Evolutionary conservation across 1,140 invertebrate genomes (phyloP).

Genomic region (Cotesia vestalis): DNA sequence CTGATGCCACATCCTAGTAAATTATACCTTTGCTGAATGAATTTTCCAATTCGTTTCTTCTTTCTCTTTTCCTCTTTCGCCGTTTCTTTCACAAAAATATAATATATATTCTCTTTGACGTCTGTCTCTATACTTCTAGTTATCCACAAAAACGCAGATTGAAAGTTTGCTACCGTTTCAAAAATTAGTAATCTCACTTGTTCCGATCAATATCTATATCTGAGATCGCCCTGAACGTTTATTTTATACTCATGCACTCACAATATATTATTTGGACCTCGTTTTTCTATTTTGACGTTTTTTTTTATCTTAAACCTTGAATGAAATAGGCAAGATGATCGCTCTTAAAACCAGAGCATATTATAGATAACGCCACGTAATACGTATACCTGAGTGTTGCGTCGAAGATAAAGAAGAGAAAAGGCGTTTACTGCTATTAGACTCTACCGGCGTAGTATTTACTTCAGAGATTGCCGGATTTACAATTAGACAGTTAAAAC

Average conservation of each 20-base stretch:
- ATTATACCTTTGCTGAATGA: slow-evolving; percentile 61
- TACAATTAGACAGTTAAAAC: slow-evolving; percentile 37
- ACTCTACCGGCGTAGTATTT: neutral
- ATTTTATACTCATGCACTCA: too few species aligned
- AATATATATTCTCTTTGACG: neutral
- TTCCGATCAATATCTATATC: too few species aligned
- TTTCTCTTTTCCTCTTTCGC: slow-evolving; percentile 28
- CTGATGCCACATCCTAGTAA: slow-evolving; percentile 52
- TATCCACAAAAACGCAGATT: neutral
- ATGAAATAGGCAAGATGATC: neutral
- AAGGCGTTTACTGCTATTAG: neutral
- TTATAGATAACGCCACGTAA: slow-evolving; percentile 17
- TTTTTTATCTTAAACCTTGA: neutral
- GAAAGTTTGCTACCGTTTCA: neutral
- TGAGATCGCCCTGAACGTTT: too few species aligned
- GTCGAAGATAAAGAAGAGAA: neutral
- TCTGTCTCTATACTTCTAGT: neutral
- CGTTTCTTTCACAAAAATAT: slow-evolving; percentile 1
- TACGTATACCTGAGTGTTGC: slow-evolving; percentile 23
- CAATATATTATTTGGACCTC: neutral
- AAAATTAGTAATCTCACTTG: neutral
- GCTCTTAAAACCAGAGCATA: slow-evolving; percentile 10
- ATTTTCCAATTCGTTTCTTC: slow-evolving; percentile 41
- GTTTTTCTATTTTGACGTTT: neutral
- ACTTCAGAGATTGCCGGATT: slow-evolving; percentile 14